A percentile compares a stretch with the other conserved stretches of the same genome.
phyloP scores from a whole-genome alignment of 1,140 invertebrate genomes.

The Berghia stephanieae region DNA sequence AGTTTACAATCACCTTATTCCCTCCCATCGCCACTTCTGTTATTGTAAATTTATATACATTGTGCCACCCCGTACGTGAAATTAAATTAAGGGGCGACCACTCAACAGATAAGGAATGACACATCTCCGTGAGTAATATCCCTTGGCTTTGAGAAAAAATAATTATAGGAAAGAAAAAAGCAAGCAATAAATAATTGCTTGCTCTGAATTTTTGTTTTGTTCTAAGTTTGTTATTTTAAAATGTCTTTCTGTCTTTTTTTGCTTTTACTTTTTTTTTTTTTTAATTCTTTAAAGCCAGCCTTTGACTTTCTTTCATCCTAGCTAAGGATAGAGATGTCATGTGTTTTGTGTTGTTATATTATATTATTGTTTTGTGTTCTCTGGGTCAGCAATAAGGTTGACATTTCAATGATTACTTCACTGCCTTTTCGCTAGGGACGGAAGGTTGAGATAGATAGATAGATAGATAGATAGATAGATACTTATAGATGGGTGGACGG shows the following conservation, averaged over 20 bases:
- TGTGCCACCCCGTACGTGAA: too few species aligned
- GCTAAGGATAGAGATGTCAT: neutral
- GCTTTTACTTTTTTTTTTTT: conserved; percentile 6
- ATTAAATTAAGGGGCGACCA: too few species aligned
- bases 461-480: neutral
- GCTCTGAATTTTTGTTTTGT: neutral
- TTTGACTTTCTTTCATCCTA: neutral
- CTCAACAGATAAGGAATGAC: too few species aligned
- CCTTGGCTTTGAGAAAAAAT: too few species aligned
- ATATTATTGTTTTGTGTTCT: neutral
- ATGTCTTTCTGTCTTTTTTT: neutral
- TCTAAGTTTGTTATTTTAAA: neutral
- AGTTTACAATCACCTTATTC: too few species aligned
- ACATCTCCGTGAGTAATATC: too few species aligned
- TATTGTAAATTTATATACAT: too few species aligned
- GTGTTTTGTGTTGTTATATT: neutral
- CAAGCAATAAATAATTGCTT: neutral
- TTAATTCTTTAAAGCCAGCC: neutral
- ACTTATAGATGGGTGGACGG: neutral
- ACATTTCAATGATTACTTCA: too few species aligned
- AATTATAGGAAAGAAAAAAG: too few species aligned
- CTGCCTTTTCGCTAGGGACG: neutral
- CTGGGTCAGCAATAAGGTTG: neutral
- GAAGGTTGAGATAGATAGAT: neutral
- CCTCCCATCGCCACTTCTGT: too few species aligned